Evolutionary conservation across 2,888 invertebrate genomes (phyloP), one percentile per base, ranked within the genome.

Genomic region (Saturnia pavonia): DNA sequence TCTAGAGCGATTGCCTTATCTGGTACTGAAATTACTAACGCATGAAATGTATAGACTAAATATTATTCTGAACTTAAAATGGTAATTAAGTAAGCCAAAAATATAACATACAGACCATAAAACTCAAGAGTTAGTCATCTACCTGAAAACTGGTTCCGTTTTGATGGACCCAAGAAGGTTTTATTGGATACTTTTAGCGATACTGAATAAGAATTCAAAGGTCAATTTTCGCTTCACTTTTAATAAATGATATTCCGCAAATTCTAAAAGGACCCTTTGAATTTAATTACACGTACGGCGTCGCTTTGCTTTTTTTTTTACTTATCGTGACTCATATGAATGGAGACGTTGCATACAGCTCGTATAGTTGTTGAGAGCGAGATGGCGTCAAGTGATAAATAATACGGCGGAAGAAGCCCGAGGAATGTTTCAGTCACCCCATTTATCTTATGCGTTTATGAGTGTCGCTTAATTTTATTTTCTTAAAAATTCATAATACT

Each of bases 371-470:
- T 70, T 43, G 70, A 57, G 51, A 67, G 67, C 67, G 65, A 54
- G 70, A 70, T 70, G 67, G 54, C 42, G 67, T 67, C 70, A 54
- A 42, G 1, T 40, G 70, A 70, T 70, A 70, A 70, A 70, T 48
- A 42, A 67, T 54, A 25, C 42, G 42, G 42, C 67, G 70, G 54
- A 66, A 67, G 67, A 70, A 54, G 51, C 63, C 67, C 66, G 67
- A 57, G 66, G 66, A 70, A 48, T 34, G 25, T 22, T 68, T 34
- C 34, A 34, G 16, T 43, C 51, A 51, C 42, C 27, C 42, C 66
- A 57, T 69, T 69, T 68, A 25, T 69, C 60, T 45, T 43, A 66
- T 70, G 11, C 45, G 16, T 70, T 40, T 40, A 9, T 66, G 51
- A 16, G 54, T n/a, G n/a, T n/a, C 27, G 54, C 25, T 16, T 25